Base-by-base conservation (phyloP, 2,888 invertebrate genomes). In the Liopterus haemorrhoidalis region DNA sequence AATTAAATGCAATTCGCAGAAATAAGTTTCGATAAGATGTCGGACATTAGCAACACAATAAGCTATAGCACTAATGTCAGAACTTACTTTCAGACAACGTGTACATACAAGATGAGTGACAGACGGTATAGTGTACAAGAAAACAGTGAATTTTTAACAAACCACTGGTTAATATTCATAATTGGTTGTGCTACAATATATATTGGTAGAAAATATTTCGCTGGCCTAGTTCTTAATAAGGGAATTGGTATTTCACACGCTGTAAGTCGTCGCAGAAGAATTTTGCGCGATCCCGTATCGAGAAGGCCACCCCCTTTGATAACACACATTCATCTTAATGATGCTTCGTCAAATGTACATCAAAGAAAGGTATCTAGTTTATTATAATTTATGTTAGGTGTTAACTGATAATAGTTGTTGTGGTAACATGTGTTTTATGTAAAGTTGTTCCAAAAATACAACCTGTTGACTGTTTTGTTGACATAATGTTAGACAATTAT, bases 51-150 rank as follows among this genome's bases (percentile, higher is more conserved):
- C 22, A 18, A 32, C 45, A 39, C 18, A 20, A 25, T 24, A 39
- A 37, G 31, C 14, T 25, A 20, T 14, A 18, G 18, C 19, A 11
- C 19, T 33, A 32, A 45, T 44, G 39, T 45, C 45, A 45, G 39
- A 45, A 25, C 25, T 45, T 31, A 31, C 37, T 15, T 44, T 45
- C 39, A 45, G 39, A 39, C 45, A 45, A 45, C 45, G 45, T 45
- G 45, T 45, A 45, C 45, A 45, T 38, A 44, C 21, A 44, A 38
- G 32, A 45, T 45, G 45, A 45, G 32, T 45, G 45, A 45, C 39
- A 45, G 38, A 33, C 38, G 39, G 33, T 45, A 45, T 27, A 45
- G 25, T 39, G 38, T 45, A 39, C 38, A 45, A 20, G 39, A 39
- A 19, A 45, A 38, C 19, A 27, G 39, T 39, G 45, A 45, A 27